Percentiles rank a stretch among this genome's conserved stretches.
These are phyloP conservation scores for Forbesichthys papilliferus DNA, from an alignment of 2,113 vertebrate species.

Conservation along the genomic window DNA sequence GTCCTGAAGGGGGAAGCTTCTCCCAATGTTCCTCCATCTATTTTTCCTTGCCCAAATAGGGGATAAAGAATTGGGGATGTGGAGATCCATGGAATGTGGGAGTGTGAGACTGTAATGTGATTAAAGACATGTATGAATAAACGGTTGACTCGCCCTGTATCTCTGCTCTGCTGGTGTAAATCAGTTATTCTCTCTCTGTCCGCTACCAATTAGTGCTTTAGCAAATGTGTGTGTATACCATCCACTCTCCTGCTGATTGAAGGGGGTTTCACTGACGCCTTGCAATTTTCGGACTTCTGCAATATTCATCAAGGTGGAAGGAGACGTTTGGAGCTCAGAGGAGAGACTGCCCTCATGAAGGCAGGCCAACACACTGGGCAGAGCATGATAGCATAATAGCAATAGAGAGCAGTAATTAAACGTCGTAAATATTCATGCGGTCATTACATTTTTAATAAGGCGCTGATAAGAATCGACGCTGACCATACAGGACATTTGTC, in stretches of 20 bases:
- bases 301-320: constrained; percentile 74
- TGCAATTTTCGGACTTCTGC: constrained; percentile 49
- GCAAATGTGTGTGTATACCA: constrained; percentile 65
- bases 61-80: no score
- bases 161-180: constrained; percentile 42
- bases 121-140: not conserved
- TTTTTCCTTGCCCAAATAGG: no score
- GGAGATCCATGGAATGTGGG: no score
- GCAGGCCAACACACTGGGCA: constrained; percentile 21
- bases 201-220: constrained; percentile 63
- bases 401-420: constrained; percentile 67
- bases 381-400: constrained; percentile 38
- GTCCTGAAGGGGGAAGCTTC: no score
- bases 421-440: constrained; percentile 76
- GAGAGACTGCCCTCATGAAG: constrained; percentile 51
- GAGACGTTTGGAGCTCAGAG: constrained; percentile 38
- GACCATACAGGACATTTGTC: constrained; percentile 67
- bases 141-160: not conserved
- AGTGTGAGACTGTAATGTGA: no score
- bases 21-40: no score
- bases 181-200: constrained; percentile 35
- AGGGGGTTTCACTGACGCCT: constrained; percentile 56
- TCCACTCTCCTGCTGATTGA: constrained; percentile 67
- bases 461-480: constrained; percentile 60
- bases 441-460: constrained; percentile 75